Percentiles rank a stretch among this genome's conserved stretches.
phyloP scores from a whole-genome alignment of 1,140 invertebrate genomes.

The Ganaspis sp. region DNA sequence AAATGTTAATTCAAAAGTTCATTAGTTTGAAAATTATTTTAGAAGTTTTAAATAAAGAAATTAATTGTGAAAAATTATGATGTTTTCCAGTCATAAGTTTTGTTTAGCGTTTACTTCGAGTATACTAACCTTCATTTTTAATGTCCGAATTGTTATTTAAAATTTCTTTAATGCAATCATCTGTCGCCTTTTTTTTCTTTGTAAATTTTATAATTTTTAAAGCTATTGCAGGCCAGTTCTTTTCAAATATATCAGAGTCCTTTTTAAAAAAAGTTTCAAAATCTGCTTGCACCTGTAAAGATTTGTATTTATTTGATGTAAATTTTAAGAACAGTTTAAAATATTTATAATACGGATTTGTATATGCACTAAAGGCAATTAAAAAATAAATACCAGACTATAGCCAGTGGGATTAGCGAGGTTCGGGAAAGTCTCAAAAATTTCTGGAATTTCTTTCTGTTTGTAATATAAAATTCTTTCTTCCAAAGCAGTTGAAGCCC shows the following conservation, averaged over 20 bases:
- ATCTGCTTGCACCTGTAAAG: conserved; percentile 37
- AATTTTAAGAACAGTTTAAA: neutral
- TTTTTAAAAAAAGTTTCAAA: conserved; percentile 38
- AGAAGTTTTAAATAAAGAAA: neutral
- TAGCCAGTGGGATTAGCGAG: neutral
- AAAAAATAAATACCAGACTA: neutral
- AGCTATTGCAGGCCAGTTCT: conserved; percentile 31
- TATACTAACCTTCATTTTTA: neutral
- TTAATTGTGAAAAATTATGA: conserved; percentile 20
- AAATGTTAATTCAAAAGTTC: conserved; percentile 5
- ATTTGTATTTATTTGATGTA: neutral
- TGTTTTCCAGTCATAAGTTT: neutral
- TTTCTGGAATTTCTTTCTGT: neutral
- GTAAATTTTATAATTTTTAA: conserved; percentile 35
- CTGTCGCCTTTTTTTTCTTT: conserved; percentile 24
- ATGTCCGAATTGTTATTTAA: neutral
- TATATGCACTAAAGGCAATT: no score
- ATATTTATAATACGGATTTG: no score
- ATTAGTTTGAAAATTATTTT: no score
- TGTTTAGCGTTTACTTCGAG: no score
- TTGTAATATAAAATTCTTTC: neutral
- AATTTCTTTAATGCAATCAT: neutral
- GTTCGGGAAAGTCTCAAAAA: neutral
- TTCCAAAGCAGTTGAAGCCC: neutral
- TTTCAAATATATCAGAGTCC: conserved; percentile 29